Evolutionary conservation across 1,140 invertebrate genomes (phyloP), one percentile per base, ranked within the genome.

Genomic region (Heterodera carotae): DNA sequence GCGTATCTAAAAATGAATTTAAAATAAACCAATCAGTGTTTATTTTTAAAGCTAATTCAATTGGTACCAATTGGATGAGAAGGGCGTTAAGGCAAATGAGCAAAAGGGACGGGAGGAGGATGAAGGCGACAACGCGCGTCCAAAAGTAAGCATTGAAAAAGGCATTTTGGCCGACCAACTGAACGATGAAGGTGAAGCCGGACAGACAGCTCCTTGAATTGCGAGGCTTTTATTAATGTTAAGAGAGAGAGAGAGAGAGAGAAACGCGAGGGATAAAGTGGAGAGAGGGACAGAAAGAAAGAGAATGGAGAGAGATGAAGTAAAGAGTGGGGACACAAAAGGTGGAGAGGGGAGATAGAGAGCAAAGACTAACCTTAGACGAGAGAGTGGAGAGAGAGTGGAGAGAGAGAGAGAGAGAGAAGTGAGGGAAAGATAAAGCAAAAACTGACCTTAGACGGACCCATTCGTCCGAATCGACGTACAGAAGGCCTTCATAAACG

Each of bases 41-140:
- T 18, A 53, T 43, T 43, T 43, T 43, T 43, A 10, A 6, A n/a
- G 39, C 6, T 43, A 43, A 43, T 43, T 53, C 0, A 53, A 53
- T 53, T 53, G 18, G n/a, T n/a, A 53, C 48, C 48, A 94, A 93
- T 69, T 91, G 89, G 85, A 95, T 95, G 1, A 97, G 90, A 10
- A 96, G 89, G 0, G 93, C 91, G 88, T 97, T 97, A 25, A 97
- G 90, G 1, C 94, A 92, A 1, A 96, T 93, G 10, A 97, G 91
- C 3, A 93, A 91, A 3, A 93, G 91, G 89, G 94, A 96, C 0
- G 95, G 95, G 27, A 94, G 89, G 76, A 95, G 89, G 86, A 97
- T 93, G 22, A 97, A 94, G 89, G 94, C 96, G 18, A 96, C 88
- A 7, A 96, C 93, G 4, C 95, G 90, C 87, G 95, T 96, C 83